Evolutionary conservation across 2,797 vertebrate genomes (phyloP), one percentile per base, ranked within the genome.

Genomic region (Triplophysa yarkandensis): DNA sequence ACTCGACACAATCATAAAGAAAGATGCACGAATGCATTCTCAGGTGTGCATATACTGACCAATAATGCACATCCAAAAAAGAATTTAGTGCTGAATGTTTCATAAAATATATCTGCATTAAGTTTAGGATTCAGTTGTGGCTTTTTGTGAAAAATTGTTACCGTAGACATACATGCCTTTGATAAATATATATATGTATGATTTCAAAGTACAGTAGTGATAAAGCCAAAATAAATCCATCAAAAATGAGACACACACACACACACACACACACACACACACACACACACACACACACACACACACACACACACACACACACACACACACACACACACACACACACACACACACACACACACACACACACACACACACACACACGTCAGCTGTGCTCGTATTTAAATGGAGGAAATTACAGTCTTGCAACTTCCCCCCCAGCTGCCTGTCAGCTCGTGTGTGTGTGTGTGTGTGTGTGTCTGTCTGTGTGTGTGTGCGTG

Each of bases 391-490:
- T 79, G 70, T 55, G n/a, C n/a, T n/a, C n/a, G n/a, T n/a, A n/a
- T n/a, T n/a, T n/a, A n/a, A n/a, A n/a, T n/a, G 46, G 67, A 19
- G 68, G 74, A 69, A 72, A 74, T 28, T 44, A 17, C 63, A 76
- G 81, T 76, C 75, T 50, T 79, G 68, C 73, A 77, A 83, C 81
- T 81, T 79, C 64, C 77, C 71, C 70, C 13, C n/a, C n/a, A n/a
- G n/a, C n/a, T n/a, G n/a, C n/a, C n/a, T n/a, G n/a, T n/a, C n/a
- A n/a, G n/a, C n/a, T n/a, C 39, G 43, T 66, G 54, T 14, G 10
- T 78, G 71, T 34, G 16, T 50, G 61, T 43, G 23, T 74, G n/a
- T n/a, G n/a, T n/a, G n/a, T n/a, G n/a, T n/a, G n/a, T n/a, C n/a
- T n/a, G n/a, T 64, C 54, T 63, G 23, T 73, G 71, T 60, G 58